Evolutionary conservation across 37 sponge, comb jelly and placozoan genomes (phyloP).

Genomic region (Chondrilla cf. caribensis): DNA sequence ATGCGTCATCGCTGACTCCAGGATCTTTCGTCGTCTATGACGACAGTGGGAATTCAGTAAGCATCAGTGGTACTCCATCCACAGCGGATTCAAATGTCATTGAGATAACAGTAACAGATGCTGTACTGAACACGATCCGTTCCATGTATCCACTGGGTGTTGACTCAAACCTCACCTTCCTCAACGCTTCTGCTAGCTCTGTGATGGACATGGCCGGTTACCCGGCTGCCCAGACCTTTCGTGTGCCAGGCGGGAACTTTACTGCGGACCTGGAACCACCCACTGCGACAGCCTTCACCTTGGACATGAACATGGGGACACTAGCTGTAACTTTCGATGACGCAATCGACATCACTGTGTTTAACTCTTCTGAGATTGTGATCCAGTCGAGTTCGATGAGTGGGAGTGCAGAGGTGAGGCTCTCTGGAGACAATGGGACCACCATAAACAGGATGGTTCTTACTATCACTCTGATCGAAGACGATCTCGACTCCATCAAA

Average conservation of each 20-base stretch:
- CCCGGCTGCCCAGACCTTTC: conserved; percentile 8
- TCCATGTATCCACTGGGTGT: conserved; percentile 46
- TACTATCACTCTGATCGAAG: conserved; percentile 33
- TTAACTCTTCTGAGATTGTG: conserved; percentile 34
- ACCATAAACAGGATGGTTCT: conserved; percentile 10
- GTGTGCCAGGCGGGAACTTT: conserved; percentile 57
- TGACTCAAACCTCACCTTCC: conserved; percentile 26
- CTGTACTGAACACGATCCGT: conserved; percentile 46
- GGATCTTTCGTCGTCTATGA: conserved; percentile 24
- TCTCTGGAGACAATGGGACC: background rate
- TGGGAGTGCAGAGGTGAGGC: background rate
- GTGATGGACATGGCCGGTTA: conserved; percentile 67
- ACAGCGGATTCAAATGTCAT: conserved; percentile 47
- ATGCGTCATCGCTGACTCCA: conserved; percentile 55
- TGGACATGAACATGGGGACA: conserved; percentile 71
- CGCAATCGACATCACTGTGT: conserved; percentile 45
- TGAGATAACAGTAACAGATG: conserved; percentile 30
- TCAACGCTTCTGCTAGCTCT: conserved; percentile 38
- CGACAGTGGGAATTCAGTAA: background rate
- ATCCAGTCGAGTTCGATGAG: conserved; percentile 35
- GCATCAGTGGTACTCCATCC: conserved; percentile 32
- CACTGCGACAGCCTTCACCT: conserved; percentile 47
- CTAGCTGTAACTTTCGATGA: conserved; percentile 77
- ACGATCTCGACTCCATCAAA: conserved; percentile 71
- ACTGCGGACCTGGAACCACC: conserved; percentile 78